Evolutionary conservation across 1,140 invertebrate species (phyloP).

Genomic region (Colletes latitarsis): DNA sequence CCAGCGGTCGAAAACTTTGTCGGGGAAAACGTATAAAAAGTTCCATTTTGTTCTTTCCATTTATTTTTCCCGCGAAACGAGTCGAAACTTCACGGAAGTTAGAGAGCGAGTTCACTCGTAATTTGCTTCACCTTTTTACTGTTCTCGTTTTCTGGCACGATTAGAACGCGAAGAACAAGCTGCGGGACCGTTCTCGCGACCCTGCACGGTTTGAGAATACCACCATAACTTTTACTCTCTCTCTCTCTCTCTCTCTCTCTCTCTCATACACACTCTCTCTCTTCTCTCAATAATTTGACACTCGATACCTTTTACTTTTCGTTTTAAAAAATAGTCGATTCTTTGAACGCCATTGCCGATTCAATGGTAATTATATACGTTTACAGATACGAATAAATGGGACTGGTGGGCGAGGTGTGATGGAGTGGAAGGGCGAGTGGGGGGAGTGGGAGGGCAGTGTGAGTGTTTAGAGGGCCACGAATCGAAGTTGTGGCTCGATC

Average conservation of each 20-base stretch:
- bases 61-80: slow-evolving; percentile 50
- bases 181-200: slow-evolving; percentile 39
- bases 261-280: background rate
- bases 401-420: background rate
- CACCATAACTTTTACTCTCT: slow-evolving; percentile 6
- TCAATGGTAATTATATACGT: slow-evolving; percentile 54
- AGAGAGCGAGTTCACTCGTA: slow-evolving; percentile 47
- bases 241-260: too few relatives aligned
- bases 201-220: slow-evolving; percentile 28
- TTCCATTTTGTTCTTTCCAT: slow-evolving; percentile 18
- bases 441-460: background rate
- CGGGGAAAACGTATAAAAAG: slow-evolving; percentile 29
- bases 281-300: slow-evolving; percentile 68
- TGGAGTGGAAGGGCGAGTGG: background rate
- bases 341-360: slow-evolving; percentile 65
- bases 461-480: slow-evolving; percentile 56
- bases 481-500: slow-evolving; percentile 24
- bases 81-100: slow-evolving; percentile 73
- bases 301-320: slow-evolving; percentile 51
- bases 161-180: slow-evolving; percentile 30
- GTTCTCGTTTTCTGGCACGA: slow-evolving; percentile 6
- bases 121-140: slow-evolving; percentile 4
- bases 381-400: slow-evolving; percentile 49
- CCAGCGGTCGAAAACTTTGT: background rate
- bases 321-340: slow-evolving; percentile 74